A percentile compares a stretch with the other conserved stretches of the same genome.
Conservation (phyloP, 2,797 vertebrate genomes). For the Aythya fuligula region DNA sequence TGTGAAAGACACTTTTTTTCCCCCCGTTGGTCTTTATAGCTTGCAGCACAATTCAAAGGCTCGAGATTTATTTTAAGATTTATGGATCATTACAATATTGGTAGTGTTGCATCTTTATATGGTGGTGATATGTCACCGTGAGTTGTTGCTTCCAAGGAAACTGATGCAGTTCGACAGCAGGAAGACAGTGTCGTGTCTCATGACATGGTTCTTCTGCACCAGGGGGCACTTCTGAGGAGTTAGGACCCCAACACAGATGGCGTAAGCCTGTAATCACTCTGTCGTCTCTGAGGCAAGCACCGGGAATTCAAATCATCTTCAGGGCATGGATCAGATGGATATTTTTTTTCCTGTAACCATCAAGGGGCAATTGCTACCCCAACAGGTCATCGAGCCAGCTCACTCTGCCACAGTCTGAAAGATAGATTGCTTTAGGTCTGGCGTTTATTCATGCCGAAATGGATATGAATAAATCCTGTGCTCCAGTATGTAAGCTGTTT, state of each 20-base stretch:
- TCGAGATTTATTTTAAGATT: background rate
- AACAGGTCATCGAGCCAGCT: conserved; percentile 29
- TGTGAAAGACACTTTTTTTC: background rate
- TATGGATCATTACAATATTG: background rate
- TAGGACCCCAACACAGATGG: conserved; percentile 2
- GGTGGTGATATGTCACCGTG: background rate
- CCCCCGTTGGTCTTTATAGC: background rate
- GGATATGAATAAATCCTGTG: background rate
- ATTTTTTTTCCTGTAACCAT: conserved; percentile 27
- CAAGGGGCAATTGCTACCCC: conserved; percentile 3
- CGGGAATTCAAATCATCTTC: background rate
- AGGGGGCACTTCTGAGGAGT: background rate
- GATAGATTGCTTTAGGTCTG: conserved; percentile 26
- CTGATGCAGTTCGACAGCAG: background rate
- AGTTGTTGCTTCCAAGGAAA: background rate
- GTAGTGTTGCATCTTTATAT: background rate
- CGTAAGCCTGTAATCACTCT: background rate
- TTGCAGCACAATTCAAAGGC: background rate
- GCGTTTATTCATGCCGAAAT: background rate
- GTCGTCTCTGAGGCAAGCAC: background rate
- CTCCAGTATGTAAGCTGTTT: background rate
- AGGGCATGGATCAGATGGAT: background rate
- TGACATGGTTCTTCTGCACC: conserved; percentile 19
- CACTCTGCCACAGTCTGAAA: background rate
- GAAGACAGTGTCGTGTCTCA: background rate